A percentile compares a stretch with the other conserved stretches of the same genome.
These are phyloP conservation scores for Phocides pigmalion DNA, from an alignment of 1,140 invertebrate species.

Conservation along the genomic window DNA sequence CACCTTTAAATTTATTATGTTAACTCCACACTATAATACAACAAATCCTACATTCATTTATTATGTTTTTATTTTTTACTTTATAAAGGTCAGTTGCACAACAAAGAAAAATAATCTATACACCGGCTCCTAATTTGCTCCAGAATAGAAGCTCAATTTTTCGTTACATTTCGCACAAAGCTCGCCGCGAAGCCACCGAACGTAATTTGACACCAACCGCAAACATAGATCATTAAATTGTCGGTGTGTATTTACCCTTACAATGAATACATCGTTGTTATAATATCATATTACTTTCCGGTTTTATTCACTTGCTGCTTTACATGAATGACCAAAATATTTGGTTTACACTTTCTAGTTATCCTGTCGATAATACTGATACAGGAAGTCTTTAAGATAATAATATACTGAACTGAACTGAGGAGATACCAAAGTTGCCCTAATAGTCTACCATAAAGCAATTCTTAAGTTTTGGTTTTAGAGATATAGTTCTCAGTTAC, in stretches of 20 bases:
- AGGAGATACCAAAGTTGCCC: no score
- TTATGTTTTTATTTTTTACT: no score
- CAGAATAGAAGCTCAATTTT: constrained; percentile 36
- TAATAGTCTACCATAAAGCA: no score
- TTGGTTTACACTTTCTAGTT: constrained; percentile 20
- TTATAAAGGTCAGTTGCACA: no score
- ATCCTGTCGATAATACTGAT: constrained; percentile 2
- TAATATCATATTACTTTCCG: constrained; percentile 74
- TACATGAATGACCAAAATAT: constrained; percentile 10
- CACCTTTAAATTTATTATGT: no score
- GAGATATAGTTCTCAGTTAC: no score
- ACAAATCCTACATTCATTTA: no score
- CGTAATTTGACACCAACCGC: constrained; percentile 52
- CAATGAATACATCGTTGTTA: constrained; percentile 60
- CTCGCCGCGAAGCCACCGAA: constrained; percentile 30
- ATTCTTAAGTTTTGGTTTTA: no score
- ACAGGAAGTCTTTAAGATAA: no score
- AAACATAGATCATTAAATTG: constrained; percentile 68
- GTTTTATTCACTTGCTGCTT: constrained; percentile 46
- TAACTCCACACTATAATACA: no score
- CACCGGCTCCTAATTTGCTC: not conserved
- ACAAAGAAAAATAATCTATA: not conserved
- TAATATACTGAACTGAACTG: no score
- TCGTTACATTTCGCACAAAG: constrained; percentile 37
- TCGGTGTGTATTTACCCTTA: constrained; percentile 56